Percentiles rank a stretch among this genome's conserved stretches.
These are phyloP conservation scores for Pachyuromys duprasi DNA, from an alignment of 2,797 vertebrate genomes.

Conservation along the genomic window DNA sequence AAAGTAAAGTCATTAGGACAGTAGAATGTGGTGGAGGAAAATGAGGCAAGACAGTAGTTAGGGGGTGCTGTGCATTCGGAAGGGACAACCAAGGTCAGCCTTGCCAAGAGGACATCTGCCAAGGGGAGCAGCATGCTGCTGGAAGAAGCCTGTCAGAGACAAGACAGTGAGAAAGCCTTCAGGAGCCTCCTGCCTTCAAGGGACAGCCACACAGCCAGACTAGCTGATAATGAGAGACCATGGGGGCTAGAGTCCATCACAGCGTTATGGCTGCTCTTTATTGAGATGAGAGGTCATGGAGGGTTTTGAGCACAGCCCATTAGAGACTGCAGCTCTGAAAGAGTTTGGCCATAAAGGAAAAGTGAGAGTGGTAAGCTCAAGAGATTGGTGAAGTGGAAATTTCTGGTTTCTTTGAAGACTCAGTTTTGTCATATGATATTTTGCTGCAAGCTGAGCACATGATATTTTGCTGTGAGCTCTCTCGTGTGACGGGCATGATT, in stretches of 20 bases:
- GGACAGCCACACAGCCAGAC: not conserved
- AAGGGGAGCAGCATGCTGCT: not conserved
- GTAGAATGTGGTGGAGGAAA: not conserved
- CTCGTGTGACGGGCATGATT: too few relatives aligned
- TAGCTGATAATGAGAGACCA: not conserved
- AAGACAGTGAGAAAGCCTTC: not conserved
- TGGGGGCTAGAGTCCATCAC: not conserved
- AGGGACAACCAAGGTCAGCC: not conserved
- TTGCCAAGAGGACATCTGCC: not conserved
- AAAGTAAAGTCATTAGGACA: not conserved
- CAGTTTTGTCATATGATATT: too few relatives aligned
- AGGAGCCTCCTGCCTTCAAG: not conserved
- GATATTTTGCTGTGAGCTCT: too few relatives aligned
- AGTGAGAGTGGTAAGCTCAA: not conserved
- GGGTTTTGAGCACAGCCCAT: not conserved
- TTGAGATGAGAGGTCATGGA: not conserved
- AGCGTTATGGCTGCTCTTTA: not conserved
- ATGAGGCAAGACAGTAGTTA: not conserved
- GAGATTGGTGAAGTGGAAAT: too few relatives aligned
- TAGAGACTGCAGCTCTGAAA: not conserved
- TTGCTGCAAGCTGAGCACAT: too few relatives aligned
- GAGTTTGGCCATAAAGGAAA: slow-evolving; percentile 3
- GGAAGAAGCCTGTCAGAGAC: not conserved
- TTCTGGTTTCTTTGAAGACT: too few relatives aligned
- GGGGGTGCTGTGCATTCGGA: not conserved